A percentile compares a stretch with the other conserved stretches of the same genome.
Evolutionary conservation across 2,113 vertebrate genomes (phyloP).

Genomic region (Leucopsar rothschildi): DNA sequence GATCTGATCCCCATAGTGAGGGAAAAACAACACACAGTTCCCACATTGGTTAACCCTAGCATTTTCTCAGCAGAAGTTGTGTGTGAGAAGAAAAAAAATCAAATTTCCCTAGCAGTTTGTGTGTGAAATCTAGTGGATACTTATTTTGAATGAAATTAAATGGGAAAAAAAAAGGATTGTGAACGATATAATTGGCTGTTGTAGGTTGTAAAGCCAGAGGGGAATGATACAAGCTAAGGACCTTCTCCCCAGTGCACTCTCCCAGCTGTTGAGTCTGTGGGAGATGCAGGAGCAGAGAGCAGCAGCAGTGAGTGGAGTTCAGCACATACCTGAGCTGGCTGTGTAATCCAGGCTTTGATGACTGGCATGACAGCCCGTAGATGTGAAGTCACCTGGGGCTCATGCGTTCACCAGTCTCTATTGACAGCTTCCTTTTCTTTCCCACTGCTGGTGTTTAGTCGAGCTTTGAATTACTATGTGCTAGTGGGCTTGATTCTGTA

Average conservation of each 20-base stretch:
- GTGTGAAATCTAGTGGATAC: not conserved
- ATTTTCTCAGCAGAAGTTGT: not conserved
- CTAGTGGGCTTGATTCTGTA: not conserved
- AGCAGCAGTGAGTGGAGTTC: not conserved
- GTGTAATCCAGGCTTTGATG: not conserved
- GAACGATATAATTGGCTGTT: not conserved
- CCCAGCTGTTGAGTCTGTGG: not conserved
- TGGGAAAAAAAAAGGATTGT: no score
- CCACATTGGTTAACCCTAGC: not conserved
- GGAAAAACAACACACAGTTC: not conserved
- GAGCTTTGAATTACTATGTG: not conserved
- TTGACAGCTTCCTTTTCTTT: not conserved
- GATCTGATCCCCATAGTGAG: not conserved
- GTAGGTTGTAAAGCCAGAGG: not conserved
- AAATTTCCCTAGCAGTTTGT: not conserved
- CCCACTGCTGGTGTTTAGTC: not conserved
- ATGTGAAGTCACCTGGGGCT: not conserved
- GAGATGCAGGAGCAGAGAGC: not conserved
- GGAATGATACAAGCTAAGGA: not conserved
- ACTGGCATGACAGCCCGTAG: accelerated
- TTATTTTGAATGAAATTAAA: not conserved
- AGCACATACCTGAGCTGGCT: not conserved
- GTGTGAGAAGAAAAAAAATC: not conserved
- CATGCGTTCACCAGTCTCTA: not conserved
- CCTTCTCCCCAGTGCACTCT: not conserved